Evolutionary conservation across 2,888 invertebrate genomes (phyloP), one percentile per base, ranked within the genome.

Genomic region (Bhutanitis thaidina): DNA sequence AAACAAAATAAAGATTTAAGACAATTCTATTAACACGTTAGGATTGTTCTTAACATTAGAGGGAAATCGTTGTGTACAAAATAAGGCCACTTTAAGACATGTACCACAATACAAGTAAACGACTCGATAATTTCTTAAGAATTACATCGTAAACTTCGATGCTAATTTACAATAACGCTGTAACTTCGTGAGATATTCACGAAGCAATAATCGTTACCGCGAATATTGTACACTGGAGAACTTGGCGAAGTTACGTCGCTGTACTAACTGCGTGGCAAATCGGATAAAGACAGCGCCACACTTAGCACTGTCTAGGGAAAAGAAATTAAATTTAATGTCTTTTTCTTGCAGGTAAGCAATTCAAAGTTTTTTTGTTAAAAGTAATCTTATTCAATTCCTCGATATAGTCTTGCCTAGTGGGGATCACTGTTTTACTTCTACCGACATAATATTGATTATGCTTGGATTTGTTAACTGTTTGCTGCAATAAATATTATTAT

Each of bases 151-250:
- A 41, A 48, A 43, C 1, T 48, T 39, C 40, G 40, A 54, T 45
- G 41, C 36, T 47, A 51, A 54, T 47, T 51, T 50, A 43, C 51
- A 32, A 53, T 54, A 47, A 35, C 49, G 38, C 47, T 14, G 37
- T 27, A 50, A 44, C 44, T 45, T 58, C 54, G 46, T 57, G 61
- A 62, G 60, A 61, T 68, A 73, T 73, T 71, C 69, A 67, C 58
- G 57, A 63, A 56, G 66, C 66, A 67, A 72, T 74, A 67, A 61
- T 61, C 64, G 62, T 67, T 65, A 64, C 60, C 59, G 55, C 49
- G 60, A 62, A 62, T 61, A 59, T 56, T 59, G 57, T 57, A 20
- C 44, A 39, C 50, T 50, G 15, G 50, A 43, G 50, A 44, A 50
- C 44, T 50, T 34, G n/a, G 25, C 38, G 43, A 16, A 49, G 48